Evolutionary conservation across 92 coral and sea anemone species (phyloP).

Genomic region (Epizoanthus fatuus): DNA sequence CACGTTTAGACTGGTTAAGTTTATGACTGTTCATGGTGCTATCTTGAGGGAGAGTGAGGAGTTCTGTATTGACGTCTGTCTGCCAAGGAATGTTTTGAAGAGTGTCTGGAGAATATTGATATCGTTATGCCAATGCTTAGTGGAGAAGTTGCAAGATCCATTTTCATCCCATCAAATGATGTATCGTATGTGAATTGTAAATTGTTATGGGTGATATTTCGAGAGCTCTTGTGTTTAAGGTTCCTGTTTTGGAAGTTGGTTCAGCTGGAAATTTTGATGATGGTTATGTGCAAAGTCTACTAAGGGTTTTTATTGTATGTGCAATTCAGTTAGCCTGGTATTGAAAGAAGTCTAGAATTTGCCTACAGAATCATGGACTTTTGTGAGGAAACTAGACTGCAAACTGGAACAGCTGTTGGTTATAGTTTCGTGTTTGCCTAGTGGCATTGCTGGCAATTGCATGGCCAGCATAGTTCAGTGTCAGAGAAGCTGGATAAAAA

Average conservation of each 20-base stretch:
- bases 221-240: slow-evolving; percentile 16
- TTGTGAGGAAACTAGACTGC: slow-evolving; percentile 5
- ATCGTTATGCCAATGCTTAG: slow-evolving; percentile 4
- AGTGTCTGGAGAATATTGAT: slow-evolving; percentile 1
- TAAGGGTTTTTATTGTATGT: too few relatives aligned
- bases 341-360: too few relatives aligned
- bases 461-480: neutral
- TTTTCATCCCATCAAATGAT: slow-evolving; percentile 9
- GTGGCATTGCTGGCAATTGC: neutral
- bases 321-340: too few relatives aligned
- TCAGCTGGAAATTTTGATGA: too few relatives aligned
- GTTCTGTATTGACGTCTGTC: neutral
- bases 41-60: neutral
- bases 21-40: neutral
- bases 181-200: slow-evolving; percentile 54
- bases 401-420: neutral
- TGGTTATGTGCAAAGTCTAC: too few relatives aligned
- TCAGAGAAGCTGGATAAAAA: neutral
- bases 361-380: neutral
- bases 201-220: slow-evolving; percentile 18
- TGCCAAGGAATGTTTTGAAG: slow-evolving; percentile 49
- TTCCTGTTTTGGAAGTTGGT: slow-evolving; percentile 22
- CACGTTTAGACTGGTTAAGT: slow-evolving; percentile 14
- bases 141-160: slow-evolving; percentile 40
- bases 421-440: neutral